Conservation (phyloP, 2,888 invertebrate genomes). For the Agrochola litura region DNA sequence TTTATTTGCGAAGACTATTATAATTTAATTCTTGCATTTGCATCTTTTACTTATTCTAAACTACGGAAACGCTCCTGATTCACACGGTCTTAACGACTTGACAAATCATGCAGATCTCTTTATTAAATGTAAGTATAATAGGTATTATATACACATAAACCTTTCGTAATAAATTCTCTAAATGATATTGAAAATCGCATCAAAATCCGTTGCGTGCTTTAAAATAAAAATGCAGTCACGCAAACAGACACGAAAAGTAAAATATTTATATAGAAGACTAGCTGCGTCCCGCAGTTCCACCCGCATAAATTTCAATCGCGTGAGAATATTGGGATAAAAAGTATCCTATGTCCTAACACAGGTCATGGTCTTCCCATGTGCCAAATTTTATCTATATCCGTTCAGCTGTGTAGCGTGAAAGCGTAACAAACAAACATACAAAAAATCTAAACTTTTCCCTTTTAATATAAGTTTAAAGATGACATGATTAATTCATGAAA, state of each 20-base stretch:
- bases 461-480: neutral
- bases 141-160: neutral
- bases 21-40: neutral
- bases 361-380: no score
- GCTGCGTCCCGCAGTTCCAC: no score
- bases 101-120: neutral
- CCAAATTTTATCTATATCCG: no score
- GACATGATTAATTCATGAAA: neutral
- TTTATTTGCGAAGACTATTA: neutral
- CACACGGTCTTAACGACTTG: neutral
- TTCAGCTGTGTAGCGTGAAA: no score
- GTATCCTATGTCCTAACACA: no score
- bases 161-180: neutral
- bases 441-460: no score
- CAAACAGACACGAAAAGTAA: neutral
- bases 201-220: neutral
- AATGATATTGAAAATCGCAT: neutral
- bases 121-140: neutral
- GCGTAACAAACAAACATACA: no score
- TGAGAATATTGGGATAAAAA: no score
- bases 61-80: no score
- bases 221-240: neutral
- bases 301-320: no score
- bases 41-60: neutral
- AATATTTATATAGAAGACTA: neutral